A percentile compares a stretch with the other conserved stretches of the same genome.
These are phyloP conservation scores for Empis stercorea DNA, from an alignment of 2,888 invertebrate genomes.

Conservation along the genomic window DNA sequence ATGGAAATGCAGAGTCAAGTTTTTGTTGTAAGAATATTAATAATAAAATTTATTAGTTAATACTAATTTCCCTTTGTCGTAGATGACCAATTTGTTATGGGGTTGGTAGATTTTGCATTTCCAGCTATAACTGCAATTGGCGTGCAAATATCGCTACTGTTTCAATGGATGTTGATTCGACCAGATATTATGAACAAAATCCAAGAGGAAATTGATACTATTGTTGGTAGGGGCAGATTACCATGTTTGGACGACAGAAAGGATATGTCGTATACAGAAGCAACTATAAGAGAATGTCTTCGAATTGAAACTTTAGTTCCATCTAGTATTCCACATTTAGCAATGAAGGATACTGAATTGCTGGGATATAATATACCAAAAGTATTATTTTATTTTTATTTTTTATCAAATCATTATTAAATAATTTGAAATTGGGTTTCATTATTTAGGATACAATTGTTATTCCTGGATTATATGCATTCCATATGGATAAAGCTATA, in stretches of 20 bases:
- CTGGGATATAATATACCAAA: conserved; percentile 45
- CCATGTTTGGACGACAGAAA: conserved; percentile 47
- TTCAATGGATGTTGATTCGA: conserved; percentile 43
- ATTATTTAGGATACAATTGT: conserved; percentile 40
- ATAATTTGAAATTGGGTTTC: not conserved
- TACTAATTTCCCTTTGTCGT: conserved; percentile 19
- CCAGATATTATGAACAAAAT: conserved; percentile 44
- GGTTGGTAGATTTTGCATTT: conserved; percentile 47
- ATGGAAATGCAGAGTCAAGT: conserved; percentile 32
- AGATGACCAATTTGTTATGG: conserved; percentile 45
- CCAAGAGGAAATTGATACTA: conserved; percentile 48
- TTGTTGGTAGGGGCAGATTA: conserved; percentile 45
- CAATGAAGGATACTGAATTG: conserved; percentile 39
- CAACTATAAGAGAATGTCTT: conserved; percentile 47
- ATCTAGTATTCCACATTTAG: conserved; percentile 44
- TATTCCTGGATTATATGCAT: conserved; percentile 40
- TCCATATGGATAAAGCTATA: conserved; percentile 43
- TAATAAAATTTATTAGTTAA: not conserved
- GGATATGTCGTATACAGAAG: conserved; percentile 47
- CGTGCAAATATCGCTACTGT: conserved; percentile 37
- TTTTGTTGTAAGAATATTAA: conserved; percentile 35
- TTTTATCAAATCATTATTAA: no score
- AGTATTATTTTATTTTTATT: conserved; percentile 32
- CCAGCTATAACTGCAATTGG: conserved; percentile 44
- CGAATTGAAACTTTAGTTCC: conserved; percentile 48